Evolutionary conservation across 2,888 invertebrate species (phyloP).

Genomic region (Drosophila acutilabella): DNA sequence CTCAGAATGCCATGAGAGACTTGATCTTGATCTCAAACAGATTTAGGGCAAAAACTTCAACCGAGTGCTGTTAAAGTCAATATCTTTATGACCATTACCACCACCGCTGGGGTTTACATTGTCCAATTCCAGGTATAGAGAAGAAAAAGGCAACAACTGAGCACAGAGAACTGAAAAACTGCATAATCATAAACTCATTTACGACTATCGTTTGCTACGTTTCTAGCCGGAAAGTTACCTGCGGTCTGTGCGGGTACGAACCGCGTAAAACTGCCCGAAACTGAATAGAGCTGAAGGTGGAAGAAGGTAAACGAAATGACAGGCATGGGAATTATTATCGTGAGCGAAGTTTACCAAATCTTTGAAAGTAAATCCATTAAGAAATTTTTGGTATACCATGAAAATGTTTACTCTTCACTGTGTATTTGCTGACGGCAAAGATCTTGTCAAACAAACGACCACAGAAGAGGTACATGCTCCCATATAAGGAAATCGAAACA

Average conservation of each 20-base stretch:
- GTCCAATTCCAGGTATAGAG: conserved; percentile 48
- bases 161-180: conserved; percentile 43
- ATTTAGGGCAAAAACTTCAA: conserved; percentile 25
- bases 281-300: conserved; percentile 1
- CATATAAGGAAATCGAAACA: no score
- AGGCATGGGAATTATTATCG: conserved; percentile 19
- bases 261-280: conserved; percentile 6
- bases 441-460: conserved; percentile 7
- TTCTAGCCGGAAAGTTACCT: conserved; percentile 33
- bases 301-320: conserved; percentile 22
- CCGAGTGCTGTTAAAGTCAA: conserved; percentile 61
- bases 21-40: conserved; percentile 24
- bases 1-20: conserved; percentile 31
- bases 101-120: conserved; percentile 43
- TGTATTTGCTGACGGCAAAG: conserved; percentile 10
- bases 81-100: conserved; percentile 59
- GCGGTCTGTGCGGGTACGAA: conserved; percentile 27
- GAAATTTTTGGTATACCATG: conserved; percentile 3
- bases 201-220: conserved; percentile 21
- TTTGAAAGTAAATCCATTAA: conserved; percentile 29
- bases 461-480: no score
- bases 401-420: conserved; percentile 11
- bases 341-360: conserved; percentile 4
- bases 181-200: conserved; percentile 68
- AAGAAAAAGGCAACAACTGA: conserved; percentile 20